phyloP scores from a whole-genome alignment of 1,140 invertebrate genomes.

The Tenebrio molitor region DNA sequence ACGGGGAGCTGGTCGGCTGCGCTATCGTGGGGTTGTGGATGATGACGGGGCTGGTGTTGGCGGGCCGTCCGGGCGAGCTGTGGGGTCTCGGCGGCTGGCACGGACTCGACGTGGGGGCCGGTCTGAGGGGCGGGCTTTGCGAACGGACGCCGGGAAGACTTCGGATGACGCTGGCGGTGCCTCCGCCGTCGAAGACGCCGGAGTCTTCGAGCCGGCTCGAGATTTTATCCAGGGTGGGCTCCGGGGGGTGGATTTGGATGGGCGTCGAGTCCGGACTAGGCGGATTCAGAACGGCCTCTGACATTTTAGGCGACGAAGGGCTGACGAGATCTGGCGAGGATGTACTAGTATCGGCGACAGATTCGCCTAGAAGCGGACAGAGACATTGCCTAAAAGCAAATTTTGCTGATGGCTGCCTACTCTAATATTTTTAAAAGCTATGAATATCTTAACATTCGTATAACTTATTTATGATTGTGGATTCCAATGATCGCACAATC shows the following conservation, averaged over 20 bases:
- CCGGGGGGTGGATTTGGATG: slow-evolving; percentile 53
- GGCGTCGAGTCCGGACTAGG: slow-evolving; percentile 64
- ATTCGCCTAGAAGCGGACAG: slow-evolving; percentile 78
- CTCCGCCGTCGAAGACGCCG: slow-evolving; percentile 63
- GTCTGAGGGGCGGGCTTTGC: slow-evolving; percentile 62
- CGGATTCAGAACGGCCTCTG: slow-evolving; percentile 63
- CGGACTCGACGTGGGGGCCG: slow-evolving; percentile 61
- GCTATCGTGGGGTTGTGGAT: slow-evolving; percentile 62
- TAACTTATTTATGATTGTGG: slow-evolving; percentile 10
- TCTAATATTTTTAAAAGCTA: slow-evolving; percentile 51
- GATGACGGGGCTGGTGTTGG: slow-evolving; percentile 62
- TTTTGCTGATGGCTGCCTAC: slow-evolving; percentile 63
- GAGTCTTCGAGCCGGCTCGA: slow-evolving; percentile 61
- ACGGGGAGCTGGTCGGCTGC: slow-evolving; percentile 58
- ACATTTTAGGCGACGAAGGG: slow-evolving; percentile 80
- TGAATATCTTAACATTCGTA: slow-evolving; percentile 1
- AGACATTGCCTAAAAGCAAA: slow-evolving; percentile 65
- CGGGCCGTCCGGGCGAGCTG: slow-evolving; percentile 63
- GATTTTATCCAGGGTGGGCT: slow-evolving; percentile 58
- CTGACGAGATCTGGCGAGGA: slow-evolving; percentile 87
- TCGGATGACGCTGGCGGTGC: slow-evolving; percentile 61
- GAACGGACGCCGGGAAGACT: slow-evolving; percentile 56
- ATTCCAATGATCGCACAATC: neutral
- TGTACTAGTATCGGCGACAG: slow-evolving; percentile 90
- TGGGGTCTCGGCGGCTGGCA: slow-evolving; percentile 65